phyloP scores from a whole-genome alignment of 2,113 vertebrate genomes.

The Lagopus muta region DNA sequence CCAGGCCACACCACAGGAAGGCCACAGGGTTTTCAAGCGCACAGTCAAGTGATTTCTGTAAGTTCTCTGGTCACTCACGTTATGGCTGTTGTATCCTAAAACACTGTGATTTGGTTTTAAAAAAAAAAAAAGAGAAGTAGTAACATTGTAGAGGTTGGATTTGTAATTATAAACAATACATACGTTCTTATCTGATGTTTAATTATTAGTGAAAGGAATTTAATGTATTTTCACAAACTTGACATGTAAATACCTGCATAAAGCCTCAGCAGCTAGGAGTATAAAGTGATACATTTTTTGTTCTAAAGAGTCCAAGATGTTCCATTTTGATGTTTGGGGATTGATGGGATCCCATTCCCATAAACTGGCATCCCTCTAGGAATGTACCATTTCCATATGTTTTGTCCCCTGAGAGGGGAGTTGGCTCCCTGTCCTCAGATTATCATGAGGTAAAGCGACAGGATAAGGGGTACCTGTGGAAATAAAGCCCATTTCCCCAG shows the following conservation, averaged over 20 bases:
- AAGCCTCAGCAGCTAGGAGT: constrained; percentile 38
- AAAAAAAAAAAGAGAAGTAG: not conserved
- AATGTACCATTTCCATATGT: constrained; percentile 18
- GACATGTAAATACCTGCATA: not conserved
- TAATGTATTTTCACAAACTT: constrained; percentile 47
- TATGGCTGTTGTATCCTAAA: not conserved
- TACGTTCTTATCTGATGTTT: not conserved
- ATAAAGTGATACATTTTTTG: not conserved
- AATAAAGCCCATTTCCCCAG: not conserved
- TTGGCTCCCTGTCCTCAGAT: constrained; percentile 39
- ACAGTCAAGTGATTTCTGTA: not conserved
- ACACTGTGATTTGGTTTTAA: not conserved
- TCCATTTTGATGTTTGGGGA: constrained; percentile 50
- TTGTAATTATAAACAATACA: too few species aligned
- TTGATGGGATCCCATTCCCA: constrained; percentile 44
- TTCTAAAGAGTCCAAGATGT: not conserved
- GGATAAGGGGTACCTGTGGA: not conserved
- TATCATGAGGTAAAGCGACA: constrained; percentile 4
- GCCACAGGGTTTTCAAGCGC: accelerated
- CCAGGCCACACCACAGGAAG: not conserved
- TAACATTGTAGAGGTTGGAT: constrained; percentile 8
- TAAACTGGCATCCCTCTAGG: not conserved
- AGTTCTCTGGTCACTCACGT: not conserved
- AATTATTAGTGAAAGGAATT: not conserved
- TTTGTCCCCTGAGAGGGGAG: constrained; percentile 54